Conservation (phyloP, 2,113 vertebrate species). For the Osmerus eperlanus region DNA sequence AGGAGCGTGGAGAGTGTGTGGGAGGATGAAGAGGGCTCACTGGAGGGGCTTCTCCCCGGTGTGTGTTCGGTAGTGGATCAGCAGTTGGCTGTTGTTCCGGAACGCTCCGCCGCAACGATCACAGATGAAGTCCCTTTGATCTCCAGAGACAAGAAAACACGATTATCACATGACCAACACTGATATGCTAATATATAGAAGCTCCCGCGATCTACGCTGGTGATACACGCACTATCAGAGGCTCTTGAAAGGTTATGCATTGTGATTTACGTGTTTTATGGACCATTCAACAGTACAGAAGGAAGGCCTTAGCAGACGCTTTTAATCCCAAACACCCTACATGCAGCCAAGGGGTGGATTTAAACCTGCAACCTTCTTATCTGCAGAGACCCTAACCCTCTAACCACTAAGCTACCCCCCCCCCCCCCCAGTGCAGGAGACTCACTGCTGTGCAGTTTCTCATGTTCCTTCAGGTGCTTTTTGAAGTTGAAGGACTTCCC, state of each 20-base stretch:
- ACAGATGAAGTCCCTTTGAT: conserved; percentile 80
- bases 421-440: background rate
- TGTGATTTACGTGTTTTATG: background rate
- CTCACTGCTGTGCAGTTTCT: conserved; percentile 77
- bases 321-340: background rate
- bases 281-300: background rate
- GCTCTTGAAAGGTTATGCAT: background rate
- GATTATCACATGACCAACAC: background rate
- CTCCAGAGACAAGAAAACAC: conserved; percentile 46
- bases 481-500: conserved; percentile 82
- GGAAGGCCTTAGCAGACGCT: too few relatives aligned
- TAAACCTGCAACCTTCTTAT: too few relatives aligned
- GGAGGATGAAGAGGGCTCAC: conserved; percentile 60
- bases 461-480: conserved; percentile 80
- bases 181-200: background rate
- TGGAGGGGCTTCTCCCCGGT: conserved; percentile 82
- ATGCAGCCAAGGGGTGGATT: too few relatives aligned
- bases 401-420: too few relatives aligned
- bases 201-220: too few relatives aligned
- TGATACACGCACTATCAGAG: background rate
- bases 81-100: conserved; percentile 76
- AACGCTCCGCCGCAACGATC: conserved; percentile 83
- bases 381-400: too few relatives aligned
- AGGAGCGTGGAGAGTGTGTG: too few relatives aligned
- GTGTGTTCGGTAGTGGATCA: conserved; percentile 82